These are phyloP conservation scores for Nephrocerus scutellatus DNA, from an alignment of 2,888 invertebrate species.

Conservation along the genomic window DNA sequence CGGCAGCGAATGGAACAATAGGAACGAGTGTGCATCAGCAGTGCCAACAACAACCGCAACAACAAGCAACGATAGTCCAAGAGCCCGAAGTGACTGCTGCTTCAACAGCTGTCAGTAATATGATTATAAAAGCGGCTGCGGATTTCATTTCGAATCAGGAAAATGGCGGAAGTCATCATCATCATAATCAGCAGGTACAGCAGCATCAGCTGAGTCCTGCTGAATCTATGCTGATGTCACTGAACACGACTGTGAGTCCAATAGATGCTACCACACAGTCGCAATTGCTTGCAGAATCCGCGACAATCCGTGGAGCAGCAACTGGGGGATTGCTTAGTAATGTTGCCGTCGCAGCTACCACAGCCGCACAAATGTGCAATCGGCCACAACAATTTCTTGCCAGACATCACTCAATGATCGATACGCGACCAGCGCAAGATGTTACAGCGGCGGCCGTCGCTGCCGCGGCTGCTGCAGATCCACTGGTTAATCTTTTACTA, in stretches of 20 bases:
- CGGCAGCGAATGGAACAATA: constrained; percentile 26
- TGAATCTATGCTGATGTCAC: constrained; percentile 26
- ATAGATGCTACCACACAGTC: constrained; percentile 19
- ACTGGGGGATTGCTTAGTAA: too few relatives aligned
- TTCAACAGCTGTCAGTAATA: constrained; percentile 54
- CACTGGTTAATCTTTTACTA: constrained; percentile 39
- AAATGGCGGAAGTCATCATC: constrained; percentile 51
- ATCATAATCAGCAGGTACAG: constrained; percentile 36
- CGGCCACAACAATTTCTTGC: constrained; percentile 19
- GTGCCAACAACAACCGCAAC: constrained; percentile 25
- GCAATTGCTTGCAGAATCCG: constrained; percentile 22
- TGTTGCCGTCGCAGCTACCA: too few relatives aligned
- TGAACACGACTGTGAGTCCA: constrained; percentile 22
- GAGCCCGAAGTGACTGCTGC: constrained; percentile 41
- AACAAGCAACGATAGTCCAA: constrained; percentile 31
- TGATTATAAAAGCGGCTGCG: constrained; percentile 67
- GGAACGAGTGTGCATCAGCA: constrained; percentile 19
- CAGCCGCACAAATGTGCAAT: constrained; percentile 9
- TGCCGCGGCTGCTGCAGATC: constrained; percentile 23
- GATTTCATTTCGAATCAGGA: constrained; percentile 61
- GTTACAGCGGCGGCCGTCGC: constrained; percentile 19
- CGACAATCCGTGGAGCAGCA: constrained; percentile 21
- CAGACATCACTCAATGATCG: constrained; percentile 17
- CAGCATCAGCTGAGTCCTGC: constrained; percentile 22
- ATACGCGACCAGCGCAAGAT: constrained; percentile 16